A percentile compares a stretch with the other conserved stretches of the same genome.
phyloP scores from a whole-genome alignment of 2,113 vertebrate genomes.

The Macrotis lagotis region DNA sequence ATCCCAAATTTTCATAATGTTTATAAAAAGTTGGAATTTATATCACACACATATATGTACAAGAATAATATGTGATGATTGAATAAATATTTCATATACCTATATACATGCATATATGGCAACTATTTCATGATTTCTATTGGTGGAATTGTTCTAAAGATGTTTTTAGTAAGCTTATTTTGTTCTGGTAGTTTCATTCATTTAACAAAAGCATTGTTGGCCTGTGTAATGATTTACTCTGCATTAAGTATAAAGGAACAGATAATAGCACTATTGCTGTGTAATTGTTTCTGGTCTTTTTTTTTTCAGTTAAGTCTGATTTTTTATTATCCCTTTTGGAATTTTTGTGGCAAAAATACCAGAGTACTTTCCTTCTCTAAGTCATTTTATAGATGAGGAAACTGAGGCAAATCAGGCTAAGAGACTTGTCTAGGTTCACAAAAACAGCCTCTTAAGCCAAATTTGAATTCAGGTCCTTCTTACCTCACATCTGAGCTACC shows the following conservation, averaged over 20 bases:
- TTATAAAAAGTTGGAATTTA: not conserved
- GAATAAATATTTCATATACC: no score
- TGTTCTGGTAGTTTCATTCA: not conserved
- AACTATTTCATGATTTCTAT: not conserved
- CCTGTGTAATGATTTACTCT: not conserved
- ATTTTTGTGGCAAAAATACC: not conserved
- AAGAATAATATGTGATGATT: no score
- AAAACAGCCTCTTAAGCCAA: not conserved
- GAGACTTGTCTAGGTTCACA: not conserved
- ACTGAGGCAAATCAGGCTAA: not conserved
- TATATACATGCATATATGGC: not conserved
- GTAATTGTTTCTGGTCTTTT: no score
- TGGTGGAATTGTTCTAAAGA: not conserved
- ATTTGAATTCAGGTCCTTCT: not conserved
- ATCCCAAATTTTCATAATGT: not conserved
- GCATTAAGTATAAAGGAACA: not conserved
- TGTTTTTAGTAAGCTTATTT: not conserved
- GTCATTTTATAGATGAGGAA: not conserved
- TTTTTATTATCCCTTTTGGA: not conserved
- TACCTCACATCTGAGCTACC: not conserved
- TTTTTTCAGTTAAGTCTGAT: not conserved
- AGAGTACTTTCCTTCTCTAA: not conserved
- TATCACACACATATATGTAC: not conserved
- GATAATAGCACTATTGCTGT: no score
- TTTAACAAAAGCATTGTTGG: not conserved